Evolutionary conservation across 2,797 vertebrate genomes (phyloP), one percentile per base, ranked within the genome.

Genomic region (Babyrousa celebensis): DNA sequence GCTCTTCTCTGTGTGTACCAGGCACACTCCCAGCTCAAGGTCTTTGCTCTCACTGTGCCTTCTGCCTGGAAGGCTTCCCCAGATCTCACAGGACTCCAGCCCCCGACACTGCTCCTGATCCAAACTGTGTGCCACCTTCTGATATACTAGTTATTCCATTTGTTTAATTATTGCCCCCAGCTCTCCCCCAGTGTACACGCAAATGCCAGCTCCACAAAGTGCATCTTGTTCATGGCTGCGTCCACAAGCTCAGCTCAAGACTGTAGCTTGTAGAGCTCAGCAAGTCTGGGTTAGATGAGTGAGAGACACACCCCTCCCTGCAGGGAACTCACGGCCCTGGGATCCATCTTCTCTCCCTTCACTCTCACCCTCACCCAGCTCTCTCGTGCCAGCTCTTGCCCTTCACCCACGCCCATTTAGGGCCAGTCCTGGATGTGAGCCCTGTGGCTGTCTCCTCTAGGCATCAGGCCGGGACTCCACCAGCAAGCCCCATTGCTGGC

Each of bases 361-460:
- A 5, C 8, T 12, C 11, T 0, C 5, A 2, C 16, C 6, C 52
- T 12, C 62, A 29, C 27, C 17, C 3, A 0, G 43, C 1, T n/a
- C 9, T 17, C 16, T 48, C 2, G 4, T 25, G 1, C 20, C 12
- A 21, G 52, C 25, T 27, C 60, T 27, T 6, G 1, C 27, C 4
- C 21, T 12, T 6, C 23, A 16, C 67, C 29, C 2, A 40, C 3
- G 52, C 56, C 84, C n/a, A 40, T 0, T 3, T 29, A 68, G 23
- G n/a, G n/a, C 60, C 52, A 36, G 67, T 12, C 63, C 12, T 6
- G 23, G 0, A 1, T 15, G 32, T 20, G 12, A 85, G 32, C 36
- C 14, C 1, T 18, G n/a, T 54, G 54, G 36, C 74, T 21, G n/a
- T 29, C 16, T n/a, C 48, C 29, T 80, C 48, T 10, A 12, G 70